Percentiles rank a stretch among this genome's conserved stretches.
These are phyloP conservation scores for Drosophila subquinaria DNA, from an alignment of 2,888 invertebrate genomes.

Conservation along the genomic window DNA sequence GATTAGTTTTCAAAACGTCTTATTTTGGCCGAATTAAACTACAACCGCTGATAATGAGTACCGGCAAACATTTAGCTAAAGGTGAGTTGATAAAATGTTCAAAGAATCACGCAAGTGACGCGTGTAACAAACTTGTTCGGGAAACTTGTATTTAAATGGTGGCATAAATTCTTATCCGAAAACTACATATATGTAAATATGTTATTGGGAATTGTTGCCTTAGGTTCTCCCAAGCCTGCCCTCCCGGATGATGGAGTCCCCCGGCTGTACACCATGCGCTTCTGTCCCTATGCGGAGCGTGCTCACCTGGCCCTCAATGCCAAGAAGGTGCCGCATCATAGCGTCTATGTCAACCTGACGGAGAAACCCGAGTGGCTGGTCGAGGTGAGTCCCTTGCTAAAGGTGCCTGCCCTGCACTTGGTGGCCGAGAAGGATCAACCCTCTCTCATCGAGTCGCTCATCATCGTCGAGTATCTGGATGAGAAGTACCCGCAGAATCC, in stretches of 20 bases:
- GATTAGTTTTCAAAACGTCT: conserved; percentile 10
- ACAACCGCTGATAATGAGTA: conserved; percentile 50
- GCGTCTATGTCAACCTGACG: conserved; percentile 90
- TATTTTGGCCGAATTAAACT: conserved; percentile 28
- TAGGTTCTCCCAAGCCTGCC: conserved; percentile 89
- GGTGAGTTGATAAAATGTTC: conserved; percentile 39
- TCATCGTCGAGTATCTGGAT: conserved; percentile 92
- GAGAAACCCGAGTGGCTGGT: conserved; percentile 93
- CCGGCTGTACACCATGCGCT: conserved; percentile 93
- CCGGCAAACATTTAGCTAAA: conserved; percentile 65
- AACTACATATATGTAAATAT: no score
- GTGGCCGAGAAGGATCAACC: conserved; percentile 86
- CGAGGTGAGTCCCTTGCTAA: conserved; percentile 88
- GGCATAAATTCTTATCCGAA: background rate
- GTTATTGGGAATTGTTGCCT: background rate
- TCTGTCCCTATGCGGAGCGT: conserved; percentile 93
- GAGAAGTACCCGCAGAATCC: conserved; percentile 90
- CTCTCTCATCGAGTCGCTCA: conserved; percentile 91
- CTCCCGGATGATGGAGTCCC: conserved; percentile 88
- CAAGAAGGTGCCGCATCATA: conserved; percentile 92
- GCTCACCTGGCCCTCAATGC: conserved; percentile 91
- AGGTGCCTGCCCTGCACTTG: conserved; percentile 92
- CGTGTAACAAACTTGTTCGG: background rate
- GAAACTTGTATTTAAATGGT: background rate
- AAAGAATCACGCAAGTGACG: background rate